Percentiles rank a stretch among this genome's conserved stretches.
Conservation (phyloP, 2,888 invertebrate species). For the Entomobrya multifasciata region DNA sequence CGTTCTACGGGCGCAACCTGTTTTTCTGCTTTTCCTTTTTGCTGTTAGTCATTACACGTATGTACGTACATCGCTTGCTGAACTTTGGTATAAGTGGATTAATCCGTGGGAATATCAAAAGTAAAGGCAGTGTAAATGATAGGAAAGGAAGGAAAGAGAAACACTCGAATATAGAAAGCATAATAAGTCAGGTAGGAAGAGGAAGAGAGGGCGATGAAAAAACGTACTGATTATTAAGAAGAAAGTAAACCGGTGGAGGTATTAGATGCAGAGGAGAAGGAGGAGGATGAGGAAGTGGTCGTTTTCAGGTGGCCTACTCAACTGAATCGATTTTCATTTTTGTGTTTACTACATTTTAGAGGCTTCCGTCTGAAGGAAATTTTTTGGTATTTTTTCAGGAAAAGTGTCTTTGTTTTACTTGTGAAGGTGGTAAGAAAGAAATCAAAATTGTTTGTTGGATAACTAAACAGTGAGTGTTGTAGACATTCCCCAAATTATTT, state of each 20-base stretch:
- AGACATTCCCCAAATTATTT: not conserved
- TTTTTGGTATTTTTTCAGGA: slow-evolving; percentile 21
- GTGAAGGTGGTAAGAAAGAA: not conserved
- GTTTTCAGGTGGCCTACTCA: slow-evolving; percentile 37
- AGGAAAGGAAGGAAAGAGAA: not conserved
- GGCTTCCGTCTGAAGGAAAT: not conserved
- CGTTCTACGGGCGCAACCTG: too few species aligned
- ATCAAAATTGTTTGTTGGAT: not conserved
- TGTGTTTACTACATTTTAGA: slow-evolving; percentile 6
- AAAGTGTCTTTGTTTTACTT: not conserved
- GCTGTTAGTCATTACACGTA: too few species aligned
- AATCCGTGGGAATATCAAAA: slow-evolving; percentile 25
- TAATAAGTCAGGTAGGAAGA: not conserved
- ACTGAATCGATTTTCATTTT: slow-evolving; percentile 44
- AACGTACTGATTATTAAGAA: not conserved
- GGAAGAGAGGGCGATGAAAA: not conserved
- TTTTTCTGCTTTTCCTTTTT: not conserved
- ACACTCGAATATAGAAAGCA: too few species aligned
- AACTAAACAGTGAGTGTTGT: not conserved
- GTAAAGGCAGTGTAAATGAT: too few species aligned
- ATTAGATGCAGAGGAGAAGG: not conserved
- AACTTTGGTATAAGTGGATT: slow-evolving; percentile 37
- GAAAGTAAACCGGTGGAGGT: slow-evolving; percentile 3
- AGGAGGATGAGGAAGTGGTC: too few species aligned
- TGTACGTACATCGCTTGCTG: not conserved